phyloP scores from a whole-genome alignment of 2,888 invertebrate genomes.

The Cantharis nigra region DNA sequence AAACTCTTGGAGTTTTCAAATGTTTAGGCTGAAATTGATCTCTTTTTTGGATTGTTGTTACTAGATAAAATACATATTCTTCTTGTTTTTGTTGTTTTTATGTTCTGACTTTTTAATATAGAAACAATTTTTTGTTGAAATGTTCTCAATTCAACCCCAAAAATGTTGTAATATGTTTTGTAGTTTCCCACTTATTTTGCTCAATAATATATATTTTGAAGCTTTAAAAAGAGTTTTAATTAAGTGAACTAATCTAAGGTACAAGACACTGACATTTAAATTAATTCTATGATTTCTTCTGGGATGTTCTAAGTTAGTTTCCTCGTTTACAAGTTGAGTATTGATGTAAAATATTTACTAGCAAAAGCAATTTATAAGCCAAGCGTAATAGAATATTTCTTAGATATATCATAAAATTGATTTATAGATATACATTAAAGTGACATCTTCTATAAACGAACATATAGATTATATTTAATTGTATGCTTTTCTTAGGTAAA shows the following conservation, averaged over 20 bases:
- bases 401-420: background rate
- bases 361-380: background rate
- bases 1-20: too few species aligned
- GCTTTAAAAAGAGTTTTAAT: background rate
- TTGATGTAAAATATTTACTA: background rate
- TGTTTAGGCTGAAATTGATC: too few species aligned
- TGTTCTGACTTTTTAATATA: too few species aligned
- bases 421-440: slow-evolving; percentile 4
- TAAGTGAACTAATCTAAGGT: background rate
- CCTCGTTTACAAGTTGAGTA: background rate
- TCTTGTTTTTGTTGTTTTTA: too few species aligned
- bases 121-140: too few species aligned
- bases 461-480: slow-evolving; percentile 1
- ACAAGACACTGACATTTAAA: background rate
- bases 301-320: background rate
- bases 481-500: background rate
- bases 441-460: slow-evolving; percentile 5
- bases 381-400: background rate
- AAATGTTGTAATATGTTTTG: too few species aligned
- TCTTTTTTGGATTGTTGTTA: too few species aligned
- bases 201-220: too few species aligned
- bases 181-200: too few species aligned
- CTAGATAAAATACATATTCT: too few species aligned
- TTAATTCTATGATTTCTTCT: background rate
- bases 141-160: too few species aligned